phyloP scores from a whole-genome alignment of 2,797 vertebrate genomes.

The Eutrigla gurnardus region DNA sequence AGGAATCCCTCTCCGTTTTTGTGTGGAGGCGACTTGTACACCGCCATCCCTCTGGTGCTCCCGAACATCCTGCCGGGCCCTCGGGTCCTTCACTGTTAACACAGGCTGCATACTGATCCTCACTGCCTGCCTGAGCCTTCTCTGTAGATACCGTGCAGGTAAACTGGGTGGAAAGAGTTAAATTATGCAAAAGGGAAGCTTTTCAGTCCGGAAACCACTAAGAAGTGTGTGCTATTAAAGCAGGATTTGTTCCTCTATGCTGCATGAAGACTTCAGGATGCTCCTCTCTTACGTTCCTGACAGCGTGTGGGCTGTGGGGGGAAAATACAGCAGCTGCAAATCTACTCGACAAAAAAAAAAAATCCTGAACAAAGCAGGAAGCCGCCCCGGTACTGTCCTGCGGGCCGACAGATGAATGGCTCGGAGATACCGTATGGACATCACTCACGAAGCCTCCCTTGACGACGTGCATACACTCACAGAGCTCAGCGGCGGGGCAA shows the following conservation, averaged over 20 bases:
- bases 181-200: conserved; percentile 5
- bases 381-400: conserved; percentile 33
- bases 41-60: conserved; percentile 38
- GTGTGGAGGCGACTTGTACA: background rate
- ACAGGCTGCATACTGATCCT: conserved; percentile 21
- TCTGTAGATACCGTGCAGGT: conserved; percentile 14
- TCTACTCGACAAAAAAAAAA: conserved; percentile 52
- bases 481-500: conserved; percentile 8
- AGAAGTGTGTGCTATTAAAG: conserved; percentile 28
- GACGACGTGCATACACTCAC: conserved; percentile 18
- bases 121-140: conserved; percentile 15
- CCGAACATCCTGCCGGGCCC: conserved; percentile 52
- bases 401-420: conserved; percentile 37
- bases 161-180: conserved; percentile 32
- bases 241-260: conserved; percentile 29
- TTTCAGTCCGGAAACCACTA: conserved; percentile 9
- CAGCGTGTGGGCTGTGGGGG: conserved; percentile 43
- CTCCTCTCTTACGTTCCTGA: conserved; percentile 34
- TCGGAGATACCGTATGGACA: conserved; percentile 46
- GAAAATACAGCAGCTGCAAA: conserved; percentile 54
- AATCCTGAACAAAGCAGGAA: conserved; percentile 41
- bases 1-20: conserved; percentile 4
- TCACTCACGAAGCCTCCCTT: conserved; percentile 27
- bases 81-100: conserved; percentile 31
- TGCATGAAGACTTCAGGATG: conserved; percentile 33